These are phyloP conservation scores for Nerophis ophidion DNA, from an alignment of 2,113 vertebrate genomes.

Conservation along the genomic window DNA sequence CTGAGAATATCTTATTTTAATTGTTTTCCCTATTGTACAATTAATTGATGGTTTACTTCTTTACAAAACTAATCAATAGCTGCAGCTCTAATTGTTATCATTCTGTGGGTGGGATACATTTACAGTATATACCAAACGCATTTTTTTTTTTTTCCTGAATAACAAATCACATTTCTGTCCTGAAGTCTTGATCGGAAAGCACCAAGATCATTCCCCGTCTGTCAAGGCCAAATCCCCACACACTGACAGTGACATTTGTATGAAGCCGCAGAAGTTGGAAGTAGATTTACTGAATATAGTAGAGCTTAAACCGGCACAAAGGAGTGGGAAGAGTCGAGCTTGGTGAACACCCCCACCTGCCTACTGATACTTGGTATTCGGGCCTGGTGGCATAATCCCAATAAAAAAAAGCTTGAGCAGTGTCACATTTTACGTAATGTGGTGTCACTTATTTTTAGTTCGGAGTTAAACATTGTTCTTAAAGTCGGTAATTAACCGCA, in stretches of 20 bases:
- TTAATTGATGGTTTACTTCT: no score
- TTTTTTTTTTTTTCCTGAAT: no score
- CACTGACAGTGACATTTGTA: slow-evolving; percentile 42
- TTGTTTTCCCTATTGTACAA: no score
- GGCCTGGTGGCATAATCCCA: slow-evolving; percentile 38
- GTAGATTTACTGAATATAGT: slow-evolving; percentile 59
- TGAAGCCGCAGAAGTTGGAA: slow-evolving; percentile 47
- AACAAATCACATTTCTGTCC: no score
- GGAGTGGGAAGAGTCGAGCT: slow-evolving; percentile 40
- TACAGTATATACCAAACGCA: no score
- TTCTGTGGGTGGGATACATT: no score
- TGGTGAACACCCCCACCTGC: slow-evolving; percentile 31
- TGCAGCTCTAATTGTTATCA: no score
- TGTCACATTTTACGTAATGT: slow-evolving; percentile 33
- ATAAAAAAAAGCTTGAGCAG: slow-evolving; percentile 45
- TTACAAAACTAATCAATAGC: no score
- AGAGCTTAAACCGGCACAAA: slow-evolving; percentile 38
- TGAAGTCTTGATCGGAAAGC: neutral
- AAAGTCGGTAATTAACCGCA: neutral
- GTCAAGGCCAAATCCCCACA: slow-evolving; percentile 45
- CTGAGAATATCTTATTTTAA: no score
- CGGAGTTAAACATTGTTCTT: slow-evolving; percentile 15
- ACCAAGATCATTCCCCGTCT: slow-evolving; percentile 39
- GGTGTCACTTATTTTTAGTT: slow-evolving; percentile 16
- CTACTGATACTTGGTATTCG: slow-evolving; percentile 28